These are phyloP conservation scores for Hiodon alosoides DNA, from an alignment of 2,113 vertebrate species.

Conservation along the genomic window DNA sequence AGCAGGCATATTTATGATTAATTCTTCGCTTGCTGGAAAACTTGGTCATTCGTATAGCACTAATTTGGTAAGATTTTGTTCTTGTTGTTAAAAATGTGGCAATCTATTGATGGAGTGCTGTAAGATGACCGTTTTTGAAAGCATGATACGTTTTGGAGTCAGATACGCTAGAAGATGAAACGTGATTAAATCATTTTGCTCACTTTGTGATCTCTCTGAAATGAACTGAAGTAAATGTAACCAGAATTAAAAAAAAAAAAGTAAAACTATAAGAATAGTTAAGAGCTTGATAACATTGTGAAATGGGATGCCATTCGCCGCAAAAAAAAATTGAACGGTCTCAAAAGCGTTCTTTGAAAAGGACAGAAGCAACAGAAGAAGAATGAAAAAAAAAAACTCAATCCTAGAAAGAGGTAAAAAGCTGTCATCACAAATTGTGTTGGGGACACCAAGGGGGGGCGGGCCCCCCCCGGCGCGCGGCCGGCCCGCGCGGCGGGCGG, in stretches of 20 bases:
- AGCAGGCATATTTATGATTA: slow-evolving; percentile 4
- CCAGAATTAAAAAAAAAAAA: slow-evolving; percentile 25
- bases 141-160: slow-evolving; percentile 29
- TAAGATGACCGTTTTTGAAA: slow-evolving; percentile 35
- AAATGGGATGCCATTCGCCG: neutral
- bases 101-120: slow-evolving; percentile 47
- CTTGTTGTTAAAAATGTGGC: slow-evolving; percentile 33
- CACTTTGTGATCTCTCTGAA: slow-evolving; percentile 48
- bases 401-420: slow-evolving; percentile 63
- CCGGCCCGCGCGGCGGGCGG: no score
- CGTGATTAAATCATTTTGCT: slow-evolving; percentile 64
- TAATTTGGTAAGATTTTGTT: slow-evolving; percentile 11
- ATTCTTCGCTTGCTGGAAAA: neutral
- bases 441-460: slow-evolving; percentile 24
- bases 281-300: slow-evolving; percentile 7
- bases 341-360: neutral
- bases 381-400: slow-evolving; percentile 51
- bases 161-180: slow-evolving; percentile 21
- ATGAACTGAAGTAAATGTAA: slow-evolving; percentile 42
- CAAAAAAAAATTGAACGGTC: neutral
- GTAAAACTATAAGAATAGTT: slow-evolving; percentile 27
- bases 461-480: no score
- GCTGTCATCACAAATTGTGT: slow-evolving; percentile 54
- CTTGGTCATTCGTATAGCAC: neutral
- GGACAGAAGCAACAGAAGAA: slow-evolving; percentile 19